These are phyloP conservation scores for Contarinia nasturtii DNA, from an alignment of 1,140 invertebrate species.

Conservation along the genomic window DNA sequence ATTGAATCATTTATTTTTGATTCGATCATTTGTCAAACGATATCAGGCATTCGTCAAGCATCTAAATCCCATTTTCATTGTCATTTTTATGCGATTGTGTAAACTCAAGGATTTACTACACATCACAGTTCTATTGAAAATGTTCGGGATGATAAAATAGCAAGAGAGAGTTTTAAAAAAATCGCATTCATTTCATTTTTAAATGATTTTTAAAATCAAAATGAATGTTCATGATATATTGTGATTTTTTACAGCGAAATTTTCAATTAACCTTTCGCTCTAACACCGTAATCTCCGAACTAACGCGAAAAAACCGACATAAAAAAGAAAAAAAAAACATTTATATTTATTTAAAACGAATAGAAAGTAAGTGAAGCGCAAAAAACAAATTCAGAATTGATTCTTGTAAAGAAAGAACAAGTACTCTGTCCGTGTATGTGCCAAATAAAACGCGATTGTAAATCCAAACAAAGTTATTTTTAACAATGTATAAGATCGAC, in stretches of 20 bases:
- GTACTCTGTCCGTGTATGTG: background rate
- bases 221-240: no score
- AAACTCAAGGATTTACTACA: no score
- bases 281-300: background rate
- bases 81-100: no score
- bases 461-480: background rate
- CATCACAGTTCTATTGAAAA: no score
- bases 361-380: background rate
- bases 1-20: no score
- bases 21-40: no score
- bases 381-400: background rate
- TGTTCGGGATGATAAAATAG: no score
- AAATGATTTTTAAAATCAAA: no score
- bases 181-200: no score
- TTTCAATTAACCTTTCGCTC: background rate
- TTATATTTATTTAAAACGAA: background rate
- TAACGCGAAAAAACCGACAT: background rate
- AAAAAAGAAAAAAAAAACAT: background rate
- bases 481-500: constrained; percentile 7
- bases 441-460: background rate
- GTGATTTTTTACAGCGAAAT: background rate
- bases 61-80: no score
- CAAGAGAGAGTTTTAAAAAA: no score
- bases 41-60: no score
- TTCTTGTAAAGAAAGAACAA: background rate